Percentiles rank a stretch among this genome's conserved stretches.
These are phyloP conservation scores for Erythrocercus mccallii DNA, from an alignment of 2,113 vertebrate species.

Conservation along the genomic window DNA sequence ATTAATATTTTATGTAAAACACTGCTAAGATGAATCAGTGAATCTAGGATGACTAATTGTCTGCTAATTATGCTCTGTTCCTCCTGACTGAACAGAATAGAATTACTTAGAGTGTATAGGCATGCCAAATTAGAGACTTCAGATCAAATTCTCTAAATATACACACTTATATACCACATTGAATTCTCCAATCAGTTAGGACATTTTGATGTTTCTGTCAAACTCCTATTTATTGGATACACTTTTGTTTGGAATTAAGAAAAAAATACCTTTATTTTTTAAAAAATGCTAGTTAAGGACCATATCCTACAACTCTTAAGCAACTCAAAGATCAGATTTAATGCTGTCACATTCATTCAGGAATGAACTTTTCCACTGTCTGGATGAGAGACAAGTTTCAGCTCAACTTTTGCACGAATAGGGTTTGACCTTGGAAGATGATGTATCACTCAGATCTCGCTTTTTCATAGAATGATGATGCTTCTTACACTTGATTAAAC, in stretches of 20 bases:
- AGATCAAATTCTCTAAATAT: not conserved
- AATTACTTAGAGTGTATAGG: not conserved
- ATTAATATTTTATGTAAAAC: conserved; percentile 22
- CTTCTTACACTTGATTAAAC: not conserved
- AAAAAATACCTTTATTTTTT: not conserved
- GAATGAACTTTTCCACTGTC: not conserved
- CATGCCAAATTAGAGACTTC: not conserved
- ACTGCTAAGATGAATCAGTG: not conserved
- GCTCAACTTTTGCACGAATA: not conserved
- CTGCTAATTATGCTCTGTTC: conserved; percentile 12
- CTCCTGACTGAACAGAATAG: conserved; percentile 8
- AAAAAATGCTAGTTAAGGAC: not conserved
- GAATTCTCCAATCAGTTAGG: not conserved
- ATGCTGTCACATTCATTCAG: not conserved
- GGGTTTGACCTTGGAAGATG: not conserved
- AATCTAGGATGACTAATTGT: not conserved
- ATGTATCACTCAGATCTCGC: not conserved
- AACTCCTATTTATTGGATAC: not conserved
- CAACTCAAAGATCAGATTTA: not conserved
- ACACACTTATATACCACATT: not conserved
- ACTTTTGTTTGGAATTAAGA: not conserved
- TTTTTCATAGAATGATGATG: not conserved
- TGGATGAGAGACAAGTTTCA: not conserved
- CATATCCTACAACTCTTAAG: not conserved
- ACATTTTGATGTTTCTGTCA: not conserved